Evolutionary conservation across 64 coral and sea anemone genomes (phyloP).

Genomic region (Orbicella faveolata): DNA sequence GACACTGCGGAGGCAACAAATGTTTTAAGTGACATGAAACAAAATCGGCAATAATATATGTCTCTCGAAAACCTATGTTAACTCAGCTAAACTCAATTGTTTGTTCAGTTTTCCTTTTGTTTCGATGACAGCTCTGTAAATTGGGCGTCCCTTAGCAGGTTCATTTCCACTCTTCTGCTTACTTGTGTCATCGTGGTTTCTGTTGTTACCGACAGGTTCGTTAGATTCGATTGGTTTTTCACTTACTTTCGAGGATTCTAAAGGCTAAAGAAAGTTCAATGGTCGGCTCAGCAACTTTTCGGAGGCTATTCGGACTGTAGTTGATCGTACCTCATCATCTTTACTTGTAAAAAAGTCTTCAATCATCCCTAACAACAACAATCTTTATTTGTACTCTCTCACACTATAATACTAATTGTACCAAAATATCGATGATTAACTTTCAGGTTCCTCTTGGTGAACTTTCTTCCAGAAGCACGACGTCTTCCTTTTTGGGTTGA

Average conservation of each 20-base stretch:
- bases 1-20: neutral
- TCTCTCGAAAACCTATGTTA: too few species aligned
- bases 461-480: conserved; percentile 28
- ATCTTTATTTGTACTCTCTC: too few species aligned
- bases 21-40: neutral
- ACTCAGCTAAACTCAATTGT: neutral
- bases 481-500: conserved; percentile 11
- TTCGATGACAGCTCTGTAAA: neutral
- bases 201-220: neutral
- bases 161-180: neutral
- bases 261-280: conserved; percentile 30
- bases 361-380: neutral
- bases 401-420: too few species aligned
- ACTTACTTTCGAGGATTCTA: conserved; percentile 3
- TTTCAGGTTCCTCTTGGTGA: conserved; percentile 33
- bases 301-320: conserved; percentile 7
- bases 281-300: conserved; percentile 21
- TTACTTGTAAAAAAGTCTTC: conserved; percentile 26
- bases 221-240: neutral
- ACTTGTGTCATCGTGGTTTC: neutral
- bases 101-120: neutral
- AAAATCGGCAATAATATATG: too few species aligned
- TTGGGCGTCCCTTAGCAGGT: neutral
- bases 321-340: conserved; percentile 19
- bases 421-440: neutral